phyloP scores from a whole-genome alignment of 2,888 invertebrate genomes.

The Pantelozetes paolii region DNA sequence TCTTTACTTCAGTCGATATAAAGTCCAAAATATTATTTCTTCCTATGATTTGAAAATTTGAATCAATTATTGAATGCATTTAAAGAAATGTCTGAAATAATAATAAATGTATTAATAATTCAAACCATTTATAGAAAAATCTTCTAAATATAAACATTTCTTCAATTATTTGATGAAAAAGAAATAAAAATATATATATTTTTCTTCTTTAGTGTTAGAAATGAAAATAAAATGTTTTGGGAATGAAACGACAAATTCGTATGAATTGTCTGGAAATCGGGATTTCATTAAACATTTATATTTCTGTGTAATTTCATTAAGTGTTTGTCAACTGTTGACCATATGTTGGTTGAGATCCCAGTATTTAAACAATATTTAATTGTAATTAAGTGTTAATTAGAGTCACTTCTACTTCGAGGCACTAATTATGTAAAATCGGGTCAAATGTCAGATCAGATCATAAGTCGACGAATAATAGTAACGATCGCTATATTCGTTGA shows the following conservation, averaged over 20 bases:
- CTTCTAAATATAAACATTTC: not conserved
- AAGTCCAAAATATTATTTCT: no score
- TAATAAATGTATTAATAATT: no score
- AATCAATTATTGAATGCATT: no score
- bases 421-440: constrained; percentile 18
- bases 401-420: constrained; percentile 16
- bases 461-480: not conserved
- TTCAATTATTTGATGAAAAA: not conserved
- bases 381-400: not conserved
- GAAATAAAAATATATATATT: constrained; percentile 17
- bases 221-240: not conserved
- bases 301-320: not conserved
- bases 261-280: not conserved
- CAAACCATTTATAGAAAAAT: not conserved
- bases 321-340: not conserved
- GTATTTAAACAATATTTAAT: not conserved
- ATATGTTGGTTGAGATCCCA: not conserved
- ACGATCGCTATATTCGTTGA: constrained; percentile 33
- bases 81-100: no score
- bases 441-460: constrained; percentile 13
- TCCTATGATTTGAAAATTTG: no score
- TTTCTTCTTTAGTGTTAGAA: not conserved
- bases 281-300: not conserved
- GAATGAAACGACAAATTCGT: not conserved
- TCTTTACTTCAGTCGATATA: no score